Evolutionary conservation across 1,140 invertebrate species (phyloP), one percentile per base, ranked within the genome.

Genomic region (Tetranychus urticae): DNA sequence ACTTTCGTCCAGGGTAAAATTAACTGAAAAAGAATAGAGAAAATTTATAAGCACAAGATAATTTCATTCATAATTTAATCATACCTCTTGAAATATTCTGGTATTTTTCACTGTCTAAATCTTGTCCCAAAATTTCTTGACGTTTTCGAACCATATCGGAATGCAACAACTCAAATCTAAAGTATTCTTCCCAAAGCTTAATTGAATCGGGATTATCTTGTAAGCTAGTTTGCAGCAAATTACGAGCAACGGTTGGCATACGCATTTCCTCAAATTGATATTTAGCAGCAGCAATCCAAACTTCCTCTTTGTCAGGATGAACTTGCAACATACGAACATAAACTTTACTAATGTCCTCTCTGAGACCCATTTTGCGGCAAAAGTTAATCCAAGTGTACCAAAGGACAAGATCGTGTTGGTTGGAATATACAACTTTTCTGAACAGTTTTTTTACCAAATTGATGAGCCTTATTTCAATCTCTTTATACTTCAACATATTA

Each of bases 381-480:
- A 84, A 85, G 64, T 81, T 79, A 58, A 85, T 80, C 66, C 83
- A 80, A 39, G 79, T 78, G 65, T 82, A 74, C 77, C 82, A 85
- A 60, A 84, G 75, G 68, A 80, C 75, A 8, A 83, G 67, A 69
- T 84, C 81, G 69, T 78, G 74, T 71, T 80, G 76, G 68, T 80
- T 82, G 63, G 74, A 75, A 46, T 72, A 72, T 63, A 81, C 76
- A 46, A 78, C 76, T 59, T 77, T 74, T 39, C 67, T 57, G 63
- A 65, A 63, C 2, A 85, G 68, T 68, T 75, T 75, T 67, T 80
- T 79, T 2, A 86, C 73, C 68, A 81, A 75, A 58, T 79, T 79
- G 0, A 75, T 73, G 64, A 85, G 78, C 2, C 76, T 71, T 66
- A 76, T 76, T 64, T 84, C 82, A 65, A 85, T 79, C 61, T 81